Evolutionary conservation across 1,140 invertebrate genomes (phyloP).

Genomic region (Dendrolimus kikuchii): DNA sequence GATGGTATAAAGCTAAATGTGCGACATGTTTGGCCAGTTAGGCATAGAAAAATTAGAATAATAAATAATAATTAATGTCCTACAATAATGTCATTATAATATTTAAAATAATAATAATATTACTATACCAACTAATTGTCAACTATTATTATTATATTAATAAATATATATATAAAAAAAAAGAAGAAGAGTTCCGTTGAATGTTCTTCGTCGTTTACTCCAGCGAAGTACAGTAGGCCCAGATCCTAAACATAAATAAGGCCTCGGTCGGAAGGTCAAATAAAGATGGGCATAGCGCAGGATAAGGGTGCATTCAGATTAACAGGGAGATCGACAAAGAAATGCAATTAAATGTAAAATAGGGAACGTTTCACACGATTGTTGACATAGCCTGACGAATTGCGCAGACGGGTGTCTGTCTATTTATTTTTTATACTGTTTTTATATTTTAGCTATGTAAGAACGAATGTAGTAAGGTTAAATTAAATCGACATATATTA

Average conservation of each 20-base stretch:
- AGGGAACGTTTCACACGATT: conserved; percentile 64
- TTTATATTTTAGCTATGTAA: conserved; percentile 7
- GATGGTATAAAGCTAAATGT: too few relatives aligned
- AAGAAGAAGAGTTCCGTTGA: too few relatives aligned
- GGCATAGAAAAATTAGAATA: too few relatives aligned
- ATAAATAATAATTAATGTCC: too few relatives aligned
- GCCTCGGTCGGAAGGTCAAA: conserved; percentile 7
- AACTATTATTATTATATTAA: too few relatives aligned
- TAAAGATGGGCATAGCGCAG: conserved; percentile 13
- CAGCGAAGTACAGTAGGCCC: background rate
- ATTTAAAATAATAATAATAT: too few relatives aligned
- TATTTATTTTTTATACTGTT: conserved; percentile 34
- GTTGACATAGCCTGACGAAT: conserved; percentile 64
- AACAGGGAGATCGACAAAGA: conserved; percentile 67
- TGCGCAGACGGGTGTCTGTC: conserved; percentile 38
- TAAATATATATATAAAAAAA: too few relatives aligned
- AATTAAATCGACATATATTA: too few relatives aligned
- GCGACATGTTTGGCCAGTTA: too few relatives aligned
- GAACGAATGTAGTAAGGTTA: background rate
- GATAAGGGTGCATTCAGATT: conserved; percentile 68
- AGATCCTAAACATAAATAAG: background rate
- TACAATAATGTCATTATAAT: too few relatives aligned
- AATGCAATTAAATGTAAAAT: conserved; percentile 73
- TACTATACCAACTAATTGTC: too few relatives aligned
- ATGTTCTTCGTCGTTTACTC: too few relatives aligned